A percentile compares a stretch with the other conserved stretches of the same genome.
Evolutionary conservation across 2,888 invertebrate genomes (phyloP).

Genomic region (Zaprionus bogoriensis): DNA sequence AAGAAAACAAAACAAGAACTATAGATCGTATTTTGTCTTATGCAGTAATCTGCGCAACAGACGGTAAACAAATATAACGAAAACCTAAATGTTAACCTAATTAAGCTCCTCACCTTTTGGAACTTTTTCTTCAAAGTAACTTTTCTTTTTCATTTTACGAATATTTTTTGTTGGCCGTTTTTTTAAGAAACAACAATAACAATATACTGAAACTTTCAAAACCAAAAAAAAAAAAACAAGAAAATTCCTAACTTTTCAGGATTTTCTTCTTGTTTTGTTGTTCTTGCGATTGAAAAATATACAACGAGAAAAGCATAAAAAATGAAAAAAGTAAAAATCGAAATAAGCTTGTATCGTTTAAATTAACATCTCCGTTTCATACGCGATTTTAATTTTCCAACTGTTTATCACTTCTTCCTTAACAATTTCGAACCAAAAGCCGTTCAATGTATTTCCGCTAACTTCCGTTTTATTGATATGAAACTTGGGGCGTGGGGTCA

Average conservation of each 20-base stretch:
- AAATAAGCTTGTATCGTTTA: too few relatives aligned
- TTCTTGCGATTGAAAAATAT: slow-evolving; percentile 15
- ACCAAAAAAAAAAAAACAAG: slow-evolving; percentile 69
- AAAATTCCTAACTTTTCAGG: slow-evolving; percentile 61
- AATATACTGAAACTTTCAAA: slow-evolving; percentile 45
- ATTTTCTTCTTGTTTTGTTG: slow-evolving; percentile 4
- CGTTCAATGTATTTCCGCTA: slow-evolving; percentile 58
- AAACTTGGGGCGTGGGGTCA: neutral
- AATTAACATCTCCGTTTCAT: slow-evolving; percentile 33
- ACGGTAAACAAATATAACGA: slow-evolving; percentile 9
- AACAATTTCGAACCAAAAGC: slow-evolving; percentile 32
- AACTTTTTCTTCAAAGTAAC: slow-evolving; percentile 31
- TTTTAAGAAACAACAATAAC: slow-evolving; percentile 20
- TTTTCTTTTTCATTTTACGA: slow-evolving; percentile 14
- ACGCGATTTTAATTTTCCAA: slow-evolving; percentile 70
- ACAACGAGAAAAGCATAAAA: slow-evolving; percentile 2
- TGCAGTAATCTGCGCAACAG: neutral
- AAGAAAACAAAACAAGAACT: slow-evolving; percentile 19
- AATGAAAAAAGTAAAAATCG: too few relatives aligned
- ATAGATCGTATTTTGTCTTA: too few relatives aligned
- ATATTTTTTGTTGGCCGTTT: slow-evolving; percentile 6
- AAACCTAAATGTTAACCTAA: slow-evolving; percentile 73
- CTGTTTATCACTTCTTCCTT: slow-evolving; percentile 62
- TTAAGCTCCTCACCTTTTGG: slow-evolving; percentile 64
- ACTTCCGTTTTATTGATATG: slow-evolving; percentile 71